Percentiles rank a stretch among this genome's conserved stretches.
phyloP scores from a whole-genome alignment of 2,888 invertebrate species.

The Trilocha varians region DNA sequence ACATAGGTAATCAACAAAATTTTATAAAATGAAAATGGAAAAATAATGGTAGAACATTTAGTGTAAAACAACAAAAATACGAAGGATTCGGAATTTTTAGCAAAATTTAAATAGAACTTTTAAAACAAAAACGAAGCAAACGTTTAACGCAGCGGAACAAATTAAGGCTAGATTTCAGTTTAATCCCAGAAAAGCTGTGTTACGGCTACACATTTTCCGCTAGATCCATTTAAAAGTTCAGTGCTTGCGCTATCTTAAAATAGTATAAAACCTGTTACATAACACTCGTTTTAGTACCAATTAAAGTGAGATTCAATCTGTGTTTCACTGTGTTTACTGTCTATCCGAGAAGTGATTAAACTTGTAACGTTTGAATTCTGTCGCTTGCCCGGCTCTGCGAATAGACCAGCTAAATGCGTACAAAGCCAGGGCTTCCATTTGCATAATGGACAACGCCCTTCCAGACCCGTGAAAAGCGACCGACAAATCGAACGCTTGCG shows the following conservation, averaged over 20 bases:
- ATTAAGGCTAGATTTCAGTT: background rate
- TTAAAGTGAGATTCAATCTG: slow-evolving; percentile 15
- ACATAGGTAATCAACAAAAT: no score
- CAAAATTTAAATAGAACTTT: no score
- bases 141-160: background rate
- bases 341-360: slow-evolving; percentile 24
- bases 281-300: background rate
- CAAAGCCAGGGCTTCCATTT: slow-evolving; percentile 44
- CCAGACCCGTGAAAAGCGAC: slow-evolving; percentile 34
- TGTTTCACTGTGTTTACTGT: slow-evolving; percentile 26
- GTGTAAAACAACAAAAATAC: no score
- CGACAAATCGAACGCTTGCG: slow-evolving; percentile 33
- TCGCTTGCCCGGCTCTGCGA: slow-evolving; percentile 32
- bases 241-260: background rate
- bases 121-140: background rate
- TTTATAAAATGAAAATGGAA: no score
- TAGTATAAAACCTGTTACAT: background rate
- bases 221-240: background rate
- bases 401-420: slow-evolving; percentile 57
- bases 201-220: background rate
- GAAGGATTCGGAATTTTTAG: no score
- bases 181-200: background rate
- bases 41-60: no score
- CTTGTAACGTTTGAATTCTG: slow-evolving; percentile 30
- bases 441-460: slow-evolving; percentile 56